Evolutionary conservation across 2,113 vertebrate species (phyloP), one percentile per base, ranked within the genome.

Genomic region (Channa argus): DNA sequence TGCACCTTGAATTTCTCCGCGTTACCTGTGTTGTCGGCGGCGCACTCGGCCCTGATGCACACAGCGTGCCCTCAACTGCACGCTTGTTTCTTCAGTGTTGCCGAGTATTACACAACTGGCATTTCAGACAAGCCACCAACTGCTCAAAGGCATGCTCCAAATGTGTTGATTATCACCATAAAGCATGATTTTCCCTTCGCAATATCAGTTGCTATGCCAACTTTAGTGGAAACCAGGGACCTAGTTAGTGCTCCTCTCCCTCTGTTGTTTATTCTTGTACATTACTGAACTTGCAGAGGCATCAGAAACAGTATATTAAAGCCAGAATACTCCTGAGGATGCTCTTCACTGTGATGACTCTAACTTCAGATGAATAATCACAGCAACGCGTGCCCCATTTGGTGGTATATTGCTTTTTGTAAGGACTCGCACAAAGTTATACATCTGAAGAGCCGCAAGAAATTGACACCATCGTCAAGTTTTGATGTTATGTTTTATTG

Each of bases 141-240:
- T 12, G 77, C 79, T 83, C 39, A 5, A 12, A 83, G 81, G 71
- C 68, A 63, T 2, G 60, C 81, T 85, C 65, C 54, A 3, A 74
- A 78, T 33, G 63, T 80, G 61, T 74, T 72, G 73, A 74, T 78
- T 74, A 76, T 70, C 61, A 64, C 68, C 71, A 78, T 79, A 64
- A 80, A 80, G 67, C 61, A 53, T 46, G n/a, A 71, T 68, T 68
- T 75, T 68, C 63, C 41, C 46, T 45, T 13, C 24, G 45, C 68
- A 34, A 67, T 49, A 47, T 14, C 9, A 46, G 90, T 88, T 87
- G 84, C 86, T 72, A 88, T 85, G 89, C 83, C 86, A 86, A 88
- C 86, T 66, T 75, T 54, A 24, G 59, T 76, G 74, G 84, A 65
- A 77, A 45, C 12, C 3, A 36, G 52, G 74, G 84, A 66, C 77